These are phyloP conservation scores for Myrmecobius fasciatus DNA, from an alignment of 2,113 vertebrate genomes.

Conservation along the genomic window DNA sequence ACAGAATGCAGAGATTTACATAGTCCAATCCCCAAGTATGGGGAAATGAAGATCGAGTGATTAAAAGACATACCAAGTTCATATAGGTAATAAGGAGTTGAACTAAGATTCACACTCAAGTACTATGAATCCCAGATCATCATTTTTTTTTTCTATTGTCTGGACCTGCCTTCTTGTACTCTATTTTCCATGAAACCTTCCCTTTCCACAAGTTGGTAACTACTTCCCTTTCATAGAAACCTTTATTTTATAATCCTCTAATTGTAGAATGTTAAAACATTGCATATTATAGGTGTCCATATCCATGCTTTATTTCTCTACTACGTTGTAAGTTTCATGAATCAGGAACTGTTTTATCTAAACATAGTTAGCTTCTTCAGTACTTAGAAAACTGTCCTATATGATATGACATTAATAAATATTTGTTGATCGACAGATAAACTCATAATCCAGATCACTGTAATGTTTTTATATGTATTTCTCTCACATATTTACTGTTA, in stretches of 20 bases:
- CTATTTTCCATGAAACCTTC: not conserved
- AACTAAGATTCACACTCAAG: not conserved
- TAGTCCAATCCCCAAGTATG: not conserved
- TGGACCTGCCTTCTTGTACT: not conserved
- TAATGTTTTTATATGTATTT: not conserved
- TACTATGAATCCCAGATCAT: not conserved
- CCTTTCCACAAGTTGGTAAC: not conserved
- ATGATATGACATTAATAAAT: not conserved
- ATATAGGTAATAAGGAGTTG: not conserved
- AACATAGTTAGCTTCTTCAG: not conserved
- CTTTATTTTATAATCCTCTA: not conserved
- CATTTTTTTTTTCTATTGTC: not conserved
- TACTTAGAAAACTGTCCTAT: not conserved
- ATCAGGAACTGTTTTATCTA: not conserved
- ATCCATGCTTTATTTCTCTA: not conserved
- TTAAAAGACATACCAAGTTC: not conserved
- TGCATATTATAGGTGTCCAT: not conserved
- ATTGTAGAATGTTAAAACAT: not conserved
- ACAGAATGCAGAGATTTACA: not conserved
- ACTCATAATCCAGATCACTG: not conserved
- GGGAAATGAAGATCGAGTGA: not conserved
- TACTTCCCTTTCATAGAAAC: not conserved
- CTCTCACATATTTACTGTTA: not conserved
- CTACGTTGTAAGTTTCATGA: not conserved
- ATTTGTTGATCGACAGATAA: not conserved